phyloP scores from a whole-genome alignment of 2,113 vertebrate species.

The Sialia sialis region DNA sequence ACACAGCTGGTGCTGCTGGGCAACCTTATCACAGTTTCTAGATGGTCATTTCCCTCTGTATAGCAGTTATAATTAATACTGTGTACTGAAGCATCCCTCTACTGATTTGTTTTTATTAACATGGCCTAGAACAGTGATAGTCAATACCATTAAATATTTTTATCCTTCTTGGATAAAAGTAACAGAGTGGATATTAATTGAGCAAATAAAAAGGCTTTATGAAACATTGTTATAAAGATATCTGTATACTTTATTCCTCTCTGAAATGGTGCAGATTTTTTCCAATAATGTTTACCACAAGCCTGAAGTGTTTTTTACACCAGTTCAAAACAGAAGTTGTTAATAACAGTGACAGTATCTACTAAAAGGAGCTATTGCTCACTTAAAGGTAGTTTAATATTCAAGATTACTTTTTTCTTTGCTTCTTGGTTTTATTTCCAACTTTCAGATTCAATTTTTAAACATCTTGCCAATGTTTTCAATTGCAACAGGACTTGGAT shows the following conservation, averaged over 20 bases:
- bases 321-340: background rate
- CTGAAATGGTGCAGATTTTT: conserved; percentile 5
- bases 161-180: conserved; percentile 9
- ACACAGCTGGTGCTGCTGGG: conserved; percentile 26
- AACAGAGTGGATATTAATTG: background rate
- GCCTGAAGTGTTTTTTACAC: background rate
- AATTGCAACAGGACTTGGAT: background rate
- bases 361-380: background rate
- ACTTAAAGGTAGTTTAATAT: background rate
- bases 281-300: background rate
- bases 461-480: background rate
- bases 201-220: conserved; percentile 18
- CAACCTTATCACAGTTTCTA: conserved; percentile 23
- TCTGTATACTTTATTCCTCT: background rate
- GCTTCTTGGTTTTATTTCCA: background rate
- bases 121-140: background rate
- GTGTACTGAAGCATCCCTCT: conserved; percentile 19
- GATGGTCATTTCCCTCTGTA: conserved; percentile 48
- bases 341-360: background rate
- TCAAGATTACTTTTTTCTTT: background rate
- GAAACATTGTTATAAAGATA: background rate
- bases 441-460: background rate
- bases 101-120: conserved; percentile 57
- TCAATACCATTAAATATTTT: conserved; percentile 51
- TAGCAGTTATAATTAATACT: conserved; percentile 19